phyloP scores from a whole-genome alignment of 2,797 vertebrate genomes.

The Champsocephalus gunnari region DNA sequence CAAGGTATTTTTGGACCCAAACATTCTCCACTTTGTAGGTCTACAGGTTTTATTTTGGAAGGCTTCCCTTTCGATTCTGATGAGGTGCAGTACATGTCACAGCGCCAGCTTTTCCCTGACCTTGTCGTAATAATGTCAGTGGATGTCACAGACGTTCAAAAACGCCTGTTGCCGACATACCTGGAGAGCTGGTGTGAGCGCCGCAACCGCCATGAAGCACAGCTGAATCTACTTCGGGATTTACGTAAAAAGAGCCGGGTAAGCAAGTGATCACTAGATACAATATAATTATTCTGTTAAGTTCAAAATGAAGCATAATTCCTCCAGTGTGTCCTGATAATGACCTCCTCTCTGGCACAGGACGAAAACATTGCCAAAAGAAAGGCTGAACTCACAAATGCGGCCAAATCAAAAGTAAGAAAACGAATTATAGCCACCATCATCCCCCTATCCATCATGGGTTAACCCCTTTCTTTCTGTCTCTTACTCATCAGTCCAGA shows the following conservation, averaged over 20 bases:
- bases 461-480: neutral
- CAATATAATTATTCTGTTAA: neutral
- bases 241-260: constrained; percentile 87
- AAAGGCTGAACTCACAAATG: constrained; percentile 86
- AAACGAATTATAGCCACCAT: neutral
- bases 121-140: constrained; percentile 82
- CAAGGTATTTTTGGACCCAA: neutral
- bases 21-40: constrained; percentile 71
- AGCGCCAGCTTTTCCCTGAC: constrained; percentile 90
- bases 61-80: constrained; percentile 89
- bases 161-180: constrained; percentile 85
- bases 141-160: constrained; percentile 83
- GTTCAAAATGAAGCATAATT: constrained; percentile 1
- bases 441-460: neutral
- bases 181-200: constrained; percentile 86
- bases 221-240: constrained; percentile 80
- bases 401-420: constrained; percentile 69
- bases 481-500: constrained; percentile 19
- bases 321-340: neutral
- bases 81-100: constrained; percentile 86
- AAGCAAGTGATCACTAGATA: constrained; percentile 29
- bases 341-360: constrained; percentile 70
- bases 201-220: constrained; percentile 69
- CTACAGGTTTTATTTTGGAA: constrained; percentile 94
- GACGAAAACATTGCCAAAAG: constrained; percentile 86